Conservation (phyloP, 2,113 vertebrate species). For the Scalopus aquaticus region DNA sequence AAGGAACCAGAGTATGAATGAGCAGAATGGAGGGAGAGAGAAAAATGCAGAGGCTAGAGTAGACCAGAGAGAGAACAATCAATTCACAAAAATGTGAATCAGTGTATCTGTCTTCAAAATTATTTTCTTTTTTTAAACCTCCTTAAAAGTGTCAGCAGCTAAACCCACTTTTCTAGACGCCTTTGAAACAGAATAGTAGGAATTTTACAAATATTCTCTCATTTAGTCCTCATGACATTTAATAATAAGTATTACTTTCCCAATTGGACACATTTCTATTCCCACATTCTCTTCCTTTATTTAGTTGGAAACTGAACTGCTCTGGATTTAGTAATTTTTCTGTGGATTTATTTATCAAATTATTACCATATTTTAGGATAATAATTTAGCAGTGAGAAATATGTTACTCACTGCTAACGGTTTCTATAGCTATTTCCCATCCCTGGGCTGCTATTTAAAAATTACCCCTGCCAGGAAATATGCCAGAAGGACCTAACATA, state of each 20-base stretch:
- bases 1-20: not conserved
- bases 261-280: not conserved
- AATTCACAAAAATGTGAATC: not conserved
- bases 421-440: not conserved
- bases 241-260: not conserved
- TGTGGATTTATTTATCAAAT: not conserved
- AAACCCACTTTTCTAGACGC: not conserved
- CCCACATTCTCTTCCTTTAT: not conserved
- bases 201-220: not conserved
- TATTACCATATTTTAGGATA: not conserved
- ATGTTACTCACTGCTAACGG: not conserved
- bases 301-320: not conserved
- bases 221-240: not conserved
- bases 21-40: not conserved
- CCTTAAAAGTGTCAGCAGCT: not conserved
- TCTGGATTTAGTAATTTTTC: not conserved
- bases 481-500: not conserved
- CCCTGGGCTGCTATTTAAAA: not conserved
- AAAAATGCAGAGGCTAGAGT: not conserved
- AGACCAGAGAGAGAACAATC: not conserved
- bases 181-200: not conserved
- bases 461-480: not conserved
- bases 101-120: not conserved
- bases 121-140: not conserved
- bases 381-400: not conserved